Evolutionary conservation across 2,113 vertebrate species (phyloP).

Genomic region (Antechinus flavipes): DNA sequence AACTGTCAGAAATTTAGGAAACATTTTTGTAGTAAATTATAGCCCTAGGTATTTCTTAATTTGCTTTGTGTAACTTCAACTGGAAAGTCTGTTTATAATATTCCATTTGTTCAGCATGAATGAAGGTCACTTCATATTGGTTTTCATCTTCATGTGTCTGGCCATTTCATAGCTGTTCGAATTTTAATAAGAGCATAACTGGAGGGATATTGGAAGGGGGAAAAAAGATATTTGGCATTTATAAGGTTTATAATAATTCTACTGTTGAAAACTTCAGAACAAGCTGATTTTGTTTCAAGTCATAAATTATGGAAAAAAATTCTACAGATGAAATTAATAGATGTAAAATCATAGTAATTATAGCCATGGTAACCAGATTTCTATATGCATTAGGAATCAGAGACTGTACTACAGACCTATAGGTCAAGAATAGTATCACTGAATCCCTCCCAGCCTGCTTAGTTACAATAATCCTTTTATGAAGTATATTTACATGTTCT

Average conservation of each 20-base stretch:
- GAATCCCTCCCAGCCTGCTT: slow-evolving; percentile 55
- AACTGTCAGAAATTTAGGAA: slow-evolving; percentile 85
- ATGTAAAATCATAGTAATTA: slow-evolving; percentile 86
- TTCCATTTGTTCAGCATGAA: slow-evolving; percentile 83
- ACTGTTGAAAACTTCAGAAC: slow-evolving; percentile 73
- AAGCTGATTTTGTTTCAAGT: slow-evolving; percentile 79
- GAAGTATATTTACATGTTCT: slow-evolving; percentile 55
- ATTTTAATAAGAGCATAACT: slow-evolving; percentile 81
- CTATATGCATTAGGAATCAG: slow-evolving; percentile 72
- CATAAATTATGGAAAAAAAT: slow-evolving; percentile 84
- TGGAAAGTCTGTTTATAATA: slow-evolving; percentile 82
- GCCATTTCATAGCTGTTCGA: slow-evolving; percentile 84
- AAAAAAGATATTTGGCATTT: slow-evolving; percentile 71
- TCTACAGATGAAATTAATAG: slow-evolving; percentile 83
- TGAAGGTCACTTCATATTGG: slow-evolving; percentile 82
- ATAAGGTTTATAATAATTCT: slow-evolving; percentile 74
- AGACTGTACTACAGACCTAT: slow-evolving; percentile 41
- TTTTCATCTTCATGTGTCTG: slow-evolving; percentile 82
- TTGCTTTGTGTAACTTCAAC: slow-evolving; percentile 82
- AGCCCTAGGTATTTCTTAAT: slow-evolving; percentile 85
- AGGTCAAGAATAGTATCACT: slow-evolving; percentile 68
- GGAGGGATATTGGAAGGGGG: slow-evolving; percentile 63
- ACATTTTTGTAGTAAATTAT: slow-evolving; percentile 84
- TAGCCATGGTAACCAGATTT: slow-evolving; percentile 82
- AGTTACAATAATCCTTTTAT: slow-evolving; percentile 66